These are phyloP conservation scores for Hydropsyche tenuis DNA, from an alignment of 1,140 invertebrate species.

Conservation along the genomic window DNA sequence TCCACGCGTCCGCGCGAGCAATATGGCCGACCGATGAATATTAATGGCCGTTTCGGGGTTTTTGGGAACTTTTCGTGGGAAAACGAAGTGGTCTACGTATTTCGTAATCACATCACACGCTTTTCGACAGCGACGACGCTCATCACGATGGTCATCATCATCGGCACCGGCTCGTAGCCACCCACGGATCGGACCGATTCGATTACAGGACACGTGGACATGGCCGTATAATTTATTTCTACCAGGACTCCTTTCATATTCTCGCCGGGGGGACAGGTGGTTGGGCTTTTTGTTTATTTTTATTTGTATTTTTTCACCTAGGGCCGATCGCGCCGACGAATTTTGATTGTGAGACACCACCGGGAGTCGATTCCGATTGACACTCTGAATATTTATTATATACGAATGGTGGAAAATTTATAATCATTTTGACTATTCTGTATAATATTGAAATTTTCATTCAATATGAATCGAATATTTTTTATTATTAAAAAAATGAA, in stretches of 20 bases:
- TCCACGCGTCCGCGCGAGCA: slow-evolving; percentile 39
- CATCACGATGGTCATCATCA: not conserved
- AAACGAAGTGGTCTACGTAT: slow-evolving; percentile 23
- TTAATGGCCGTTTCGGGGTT: slow-evolving; percentile 41
- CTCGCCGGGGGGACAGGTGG: slow-evolving; percentile 3
- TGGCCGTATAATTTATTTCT: slow-evolving; percentile 2
- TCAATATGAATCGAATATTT: too few relatives aligned
- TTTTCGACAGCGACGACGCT: not conserved
- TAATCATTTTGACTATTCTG: too few relatives aligned
- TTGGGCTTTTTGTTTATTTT: not conserved
- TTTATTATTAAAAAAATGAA: too few relatives aligned
- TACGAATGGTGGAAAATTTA: too few relatives aligned
- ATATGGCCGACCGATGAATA: slow-evolving; percentile 49
- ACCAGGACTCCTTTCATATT: slow-evolving; percentile 11
- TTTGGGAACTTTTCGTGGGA: slow-evolving; percentile 44
- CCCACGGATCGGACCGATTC: slow-evolving; percentile 12
- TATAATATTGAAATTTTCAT: too few relatives aligned
- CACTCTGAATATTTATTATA: too few relatives aligned
- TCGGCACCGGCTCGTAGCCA: not conserved
- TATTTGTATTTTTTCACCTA: slow-evolving; percentile 3
- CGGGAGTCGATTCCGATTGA: too few relatives aligned
- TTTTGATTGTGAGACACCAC: too few relatives aligned
- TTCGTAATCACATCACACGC: slow-evolving; percentile 16
- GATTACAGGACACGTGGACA: slow-evolving; percentile 20
- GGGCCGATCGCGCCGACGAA: too few relatives aligned